Evolutionary conservation across 2,113 vertebrate genomes (phyloP).

Genomic region (Colossoma macropomum): DNA sequence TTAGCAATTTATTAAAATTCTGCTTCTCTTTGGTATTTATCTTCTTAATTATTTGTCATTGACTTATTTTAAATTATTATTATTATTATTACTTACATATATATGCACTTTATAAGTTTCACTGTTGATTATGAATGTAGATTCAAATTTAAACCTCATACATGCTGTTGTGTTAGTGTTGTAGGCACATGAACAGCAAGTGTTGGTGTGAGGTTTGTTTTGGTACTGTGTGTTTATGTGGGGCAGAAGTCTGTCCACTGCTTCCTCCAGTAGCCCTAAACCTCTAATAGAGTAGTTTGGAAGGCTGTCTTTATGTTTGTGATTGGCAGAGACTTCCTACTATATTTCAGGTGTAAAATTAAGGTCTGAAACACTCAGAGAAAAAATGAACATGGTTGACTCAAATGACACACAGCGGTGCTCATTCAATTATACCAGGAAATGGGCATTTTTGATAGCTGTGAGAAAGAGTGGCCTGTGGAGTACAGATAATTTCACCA

Average conservation of each 20-base stretch:
- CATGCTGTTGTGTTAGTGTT: too few species aligned
- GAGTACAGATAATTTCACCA: slow-evolving; percentile 32
- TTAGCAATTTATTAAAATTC: too few species aligned
- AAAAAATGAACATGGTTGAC: slow-evolving; percentile 9
- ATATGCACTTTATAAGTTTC: too few species aligned
- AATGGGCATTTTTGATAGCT: slow-evolving; percentile 36
- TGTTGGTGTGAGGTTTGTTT: neutral
- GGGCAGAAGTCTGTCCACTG: neutral
- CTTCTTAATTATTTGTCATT: too few species aligned
- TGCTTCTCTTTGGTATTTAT: too few species aligned
- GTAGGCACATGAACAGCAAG: too few species aligned
- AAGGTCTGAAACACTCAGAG: neutral
- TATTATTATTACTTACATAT: too few species aligned
- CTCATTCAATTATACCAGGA: slow-evolving; percentile 17
- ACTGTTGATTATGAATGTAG: too few species aligned
- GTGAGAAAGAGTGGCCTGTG: slow-evolving; percentile 8
- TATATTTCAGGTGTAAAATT: slow-evolving; percentile 11
- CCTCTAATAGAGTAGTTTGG: neutral
- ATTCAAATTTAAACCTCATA: too few species aligned
- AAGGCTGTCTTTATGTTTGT: neutral
- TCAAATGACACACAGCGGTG: slow-evolving; percentile 4
- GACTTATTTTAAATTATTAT: too few species aligned
- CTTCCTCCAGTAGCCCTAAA: neutral
- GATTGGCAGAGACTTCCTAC: neutral
- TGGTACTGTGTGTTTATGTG: neutral